Percentiles rank a stretch among this genome's conserved stretches.
These are phyloP conservation scores for Tetramorium alpestre DNA, from an alignment of 1,140 invertebrate species.

Conservation along the genomic window DNA sequence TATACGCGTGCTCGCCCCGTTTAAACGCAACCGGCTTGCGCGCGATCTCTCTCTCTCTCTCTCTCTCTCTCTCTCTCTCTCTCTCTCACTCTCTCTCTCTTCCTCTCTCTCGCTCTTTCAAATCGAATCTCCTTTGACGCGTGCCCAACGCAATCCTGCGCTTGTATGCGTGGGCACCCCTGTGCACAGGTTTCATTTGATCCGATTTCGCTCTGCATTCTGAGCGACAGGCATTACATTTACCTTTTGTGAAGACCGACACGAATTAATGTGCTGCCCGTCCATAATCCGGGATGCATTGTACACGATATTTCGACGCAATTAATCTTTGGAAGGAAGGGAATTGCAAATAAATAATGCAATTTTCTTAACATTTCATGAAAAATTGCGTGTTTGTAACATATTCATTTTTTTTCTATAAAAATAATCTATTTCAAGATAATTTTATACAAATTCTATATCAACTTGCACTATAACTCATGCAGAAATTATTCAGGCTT, in stretches of 20 bases:
- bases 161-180: not conserved
- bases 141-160: conserved; percentile 44
- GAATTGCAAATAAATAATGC: not conserved
- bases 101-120: not conserved
- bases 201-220: conserved; percentile 51
- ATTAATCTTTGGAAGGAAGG: not conserved
- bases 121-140: conserved; percentile 63
- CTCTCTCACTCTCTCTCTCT: not conserved
- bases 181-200: conserved; percentile 47
- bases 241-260: conserved; percentile 56
- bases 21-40: conserved; percentile 34
- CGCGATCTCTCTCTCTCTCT: not conserved
- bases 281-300: conserved; percentile 1
- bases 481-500: not conserved
- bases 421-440: not conserved
- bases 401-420: not conserved
- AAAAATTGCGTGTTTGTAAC: conserved; percentile 1
- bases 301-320: not conserved
- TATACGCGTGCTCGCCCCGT: conserved; percentile 40
- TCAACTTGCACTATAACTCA: not conserved
- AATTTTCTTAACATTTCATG: conserved; percentile 14
- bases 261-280: conserved; percentile 44
- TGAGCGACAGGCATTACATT: conserved; percentile 56
- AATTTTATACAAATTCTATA: not conserved
- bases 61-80: conserved; percentile 6